Evolutionary conservation across 2,888 invertebrate genomes (phyloP).

Genomic region (Temnothorax ravouxi): DNA sequence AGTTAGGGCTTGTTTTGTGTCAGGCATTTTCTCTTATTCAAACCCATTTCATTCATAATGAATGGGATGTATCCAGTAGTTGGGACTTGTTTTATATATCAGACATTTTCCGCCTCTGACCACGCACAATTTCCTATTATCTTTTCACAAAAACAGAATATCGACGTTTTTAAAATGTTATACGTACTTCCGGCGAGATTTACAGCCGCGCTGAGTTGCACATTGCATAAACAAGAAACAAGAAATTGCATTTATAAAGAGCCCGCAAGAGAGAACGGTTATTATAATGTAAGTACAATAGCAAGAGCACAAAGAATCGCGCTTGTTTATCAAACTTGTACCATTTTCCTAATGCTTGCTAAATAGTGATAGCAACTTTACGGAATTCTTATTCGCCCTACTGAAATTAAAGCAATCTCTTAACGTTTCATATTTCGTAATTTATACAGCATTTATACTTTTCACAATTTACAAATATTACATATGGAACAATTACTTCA

Average conservation of each 20-base stretch:
- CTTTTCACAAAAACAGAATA: neutral
- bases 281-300: constrained; percentile 9
- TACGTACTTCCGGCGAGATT: neutral
- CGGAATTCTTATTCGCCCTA: constrained; percentile 20
- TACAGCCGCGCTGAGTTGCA: neutral
- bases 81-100: neutral
- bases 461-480: neutral
- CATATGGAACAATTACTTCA: neutral
- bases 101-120: neutral
- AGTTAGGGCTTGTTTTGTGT: neutral
- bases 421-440: constrained; percentile 17
- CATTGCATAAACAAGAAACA: constrained; percentile 35
- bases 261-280: neutral
- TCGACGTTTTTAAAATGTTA: neutral
- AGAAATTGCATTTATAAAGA: constrained; percentile 39
- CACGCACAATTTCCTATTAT: neutral
- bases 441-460: constrained; percentile 4
- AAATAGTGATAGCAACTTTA: constrained; percentile 16
- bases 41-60: constrained; percentile 3
- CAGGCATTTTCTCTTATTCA: neutral
- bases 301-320: constrained; percentile 22
- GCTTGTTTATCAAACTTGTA: constrained; percentile 22
- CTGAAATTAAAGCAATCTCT: constrained; percentile 30
- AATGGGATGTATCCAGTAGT: constrained; percentile 5
- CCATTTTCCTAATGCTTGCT: constrained; percentile 31